phyloP scores from a whole-genome alignment of 2,888 invertebrate species.

The Agonopterix arenella region DNA sequence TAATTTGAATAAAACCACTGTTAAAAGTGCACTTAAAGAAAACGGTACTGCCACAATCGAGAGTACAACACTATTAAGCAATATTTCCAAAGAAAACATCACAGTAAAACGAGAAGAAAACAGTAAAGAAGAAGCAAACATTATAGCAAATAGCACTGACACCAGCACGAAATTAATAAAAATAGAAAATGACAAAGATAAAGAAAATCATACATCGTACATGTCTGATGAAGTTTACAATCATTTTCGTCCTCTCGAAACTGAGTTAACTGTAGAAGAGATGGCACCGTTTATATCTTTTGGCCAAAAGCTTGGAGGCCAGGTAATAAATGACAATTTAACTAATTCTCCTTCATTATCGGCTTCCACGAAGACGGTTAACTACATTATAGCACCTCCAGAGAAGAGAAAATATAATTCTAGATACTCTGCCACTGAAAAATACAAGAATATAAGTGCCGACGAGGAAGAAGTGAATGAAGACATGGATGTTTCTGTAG shows the following conservation, averaged over 20 bases:
- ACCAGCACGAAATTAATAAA: slow-evolving; percentile 41
- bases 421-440: slow-evolving; percentile 66
- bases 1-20: slow-evolving; percentile 36
- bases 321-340: slow-evolving; percentile 54
- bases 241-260: slow-evolving; percentile 79
- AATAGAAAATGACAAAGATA: slow-evolving; percentile 54
- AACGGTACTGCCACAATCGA: slow-evolving; percentile 27
- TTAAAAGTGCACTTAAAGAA: slow-evolving; percentile 31
- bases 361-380: slow-evolving; percentile 68
- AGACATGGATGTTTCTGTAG: slow-evolving; percentile 79
- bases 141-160: slow-evolving; percentile 53
- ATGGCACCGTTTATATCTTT: slow-evolving; percentile 83
- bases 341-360: slow-evolving; percentile 64
- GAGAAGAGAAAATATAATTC: slow-evolving; percentile 66
- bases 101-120: slow-evolving; percentile 26
- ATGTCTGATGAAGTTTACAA: slow-evolving; percentile 80
- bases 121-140: slow-evolving; percentile 38
- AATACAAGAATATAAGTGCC: slow-evolving; percentile 64
- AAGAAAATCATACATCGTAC: slow-evolving; percentile 71
- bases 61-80: slow-evolving; percentile 17
- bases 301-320: slow-evolving; percentile 78
- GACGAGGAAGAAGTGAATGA: slow-evolving; percentile 76
- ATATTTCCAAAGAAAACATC: slow-evolving; percentile 24
- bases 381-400: slow-evolving; percentile 54
- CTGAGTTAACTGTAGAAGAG: slow-evolving; percentile 79